Conservation (phyloP, 35 echinoderm and acorn worm species). For the Anneissia japonica region DNA sequence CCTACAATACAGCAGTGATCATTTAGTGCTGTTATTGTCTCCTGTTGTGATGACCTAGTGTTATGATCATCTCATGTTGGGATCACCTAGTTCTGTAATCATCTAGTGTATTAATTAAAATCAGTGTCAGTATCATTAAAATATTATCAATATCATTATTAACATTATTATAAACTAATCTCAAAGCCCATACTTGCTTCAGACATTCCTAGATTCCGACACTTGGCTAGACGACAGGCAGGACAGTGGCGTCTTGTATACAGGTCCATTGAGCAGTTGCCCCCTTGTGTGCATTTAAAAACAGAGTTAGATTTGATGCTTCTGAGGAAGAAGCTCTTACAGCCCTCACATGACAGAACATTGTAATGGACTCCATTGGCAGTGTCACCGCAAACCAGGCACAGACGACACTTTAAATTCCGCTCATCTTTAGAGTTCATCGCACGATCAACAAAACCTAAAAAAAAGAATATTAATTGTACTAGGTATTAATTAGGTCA, state of each 20-base stretch:
- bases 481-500: no score
- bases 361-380: conserved; percentile 99
- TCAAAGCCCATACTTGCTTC: conserved; percentile 67
- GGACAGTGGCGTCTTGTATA: conserved; percentile 96
- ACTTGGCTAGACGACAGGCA: conserved; percentile 77
- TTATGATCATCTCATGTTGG: no score
- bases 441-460: not conserved
- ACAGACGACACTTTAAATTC: conserved; percentile 28
- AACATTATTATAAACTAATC: not conserved
- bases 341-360: conserved; percentile 95
- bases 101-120: no score
- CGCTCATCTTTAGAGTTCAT: not conserved
- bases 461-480: not conserved
- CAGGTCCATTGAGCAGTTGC: conserved; percentile 90
- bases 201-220: conserved; percentile 80
- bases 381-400: conserved; percentile 79
- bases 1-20: no score
- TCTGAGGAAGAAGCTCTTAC: conserved; percentile 94
- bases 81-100: no score
- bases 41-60: no score
- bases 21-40: no score
- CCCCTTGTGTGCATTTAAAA: conserved; percentile 70
- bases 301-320: conserved; percentile 71
- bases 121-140: no score
- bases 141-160: no score